Evolutionary conservation across 2,888 invertebrate species (phyloP), one percentile per base, ranked within the genome.

Genomic region (Ennomos erosarius): DNA sequence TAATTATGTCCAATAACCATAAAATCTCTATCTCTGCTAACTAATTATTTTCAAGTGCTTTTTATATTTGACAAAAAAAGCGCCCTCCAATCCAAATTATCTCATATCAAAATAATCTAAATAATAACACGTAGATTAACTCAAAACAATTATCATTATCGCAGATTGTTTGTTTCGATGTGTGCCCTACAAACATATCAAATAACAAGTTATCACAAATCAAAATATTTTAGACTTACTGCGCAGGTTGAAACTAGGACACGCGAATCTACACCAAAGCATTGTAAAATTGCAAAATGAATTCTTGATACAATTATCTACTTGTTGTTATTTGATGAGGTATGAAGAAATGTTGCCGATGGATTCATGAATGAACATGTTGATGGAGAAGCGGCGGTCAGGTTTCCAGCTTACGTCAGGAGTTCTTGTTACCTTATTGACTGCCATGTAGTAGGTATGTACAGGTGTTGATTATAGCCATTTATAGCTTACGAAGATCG

Each of bases 311-410:
- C 38, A 8, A 10, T 5, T 10, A 39, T 10, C 26, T 26, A 26
- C 26, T 26, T 26, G 6, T 26, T 26, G 34, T 26, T 45, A 50
- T 47, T 47, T 37, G 42, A 42, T 47, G 39, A 54, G 50, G 12
- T 50, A 16, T 47, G 26, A 45, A 55, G 35, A 59, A 60, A 63
- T 65, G 59, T 55, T 35, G 57, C 35, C 50, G 42, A 57, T 54
- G 57, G 58, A 60, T 65, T 67, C 50, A 69, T 69, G 69, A 69
- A 69, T 67, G 69, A 65, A 69, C 5, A 6, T 56, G 61, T 60
- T 53, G 55, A 59, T 62, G 51, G 40, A 48, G 10, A 54, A 48
- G 26, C 12, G 47, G 42, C 40, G 61, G 42, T 68, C 64, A 42
- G 36, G 44, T 69, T 67, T 45, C 67, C 56, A 39, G 66, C 59